Evolutionary conservation across 2,797 vertebrate species (phyloP).

Genomic region (Mus caroli): DNA sequence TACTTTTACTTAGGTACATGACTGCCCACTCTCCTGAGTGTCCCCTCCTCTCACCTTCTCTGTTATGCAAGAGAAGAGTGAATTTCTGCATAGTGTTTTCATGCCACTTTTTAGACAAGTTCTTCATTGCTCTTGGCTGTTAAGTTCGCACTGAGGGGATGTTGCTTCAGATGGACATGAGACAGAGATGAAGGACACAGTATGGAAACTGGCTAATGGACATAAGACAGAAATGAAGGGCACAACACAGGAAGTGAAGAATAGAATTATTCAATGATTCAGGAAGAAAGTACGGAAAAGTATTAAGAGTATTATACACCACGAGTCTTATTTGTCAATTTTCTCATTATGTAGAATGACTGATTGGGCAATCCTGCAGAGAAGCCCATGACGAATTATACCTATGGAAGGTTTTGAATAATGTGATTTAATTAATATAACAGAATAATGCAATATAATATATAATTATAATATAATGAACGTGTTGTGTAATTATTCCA

Average conservation of each 20-base stretch:
- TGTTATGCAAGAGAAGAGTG: background rate
- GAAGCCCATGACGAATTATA: background rate
- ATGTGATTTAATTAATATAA: background rate
- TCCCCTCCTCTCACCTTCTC: background rate
- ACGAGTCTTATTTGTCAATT: background rate
- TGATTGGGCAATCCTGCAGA: background rate
- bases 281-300: background rate
- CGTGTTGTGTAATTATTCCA: background rate
- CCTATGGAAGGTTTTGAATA: background rate
- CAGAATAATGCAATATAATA: background rate
- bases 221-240: background rate
- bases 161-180: background rate
- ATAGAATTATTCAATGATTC: background rate
- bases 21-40: background rate
- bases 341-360: background rate
- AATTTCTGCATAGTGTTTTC: background rate
- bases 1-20: slow-evolving; percentile 10
- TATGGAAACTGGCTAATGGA: background rate
- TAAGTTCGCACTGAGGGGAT: background rate
- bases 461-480: background rate
- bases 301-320: background rate
- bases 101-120: background rate
- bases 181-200: background rate
- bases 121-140: background rate
- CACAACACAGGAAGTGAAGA: background rate